Evolutionary conservation across 2,888 invertebrate genomes (phyloP), one percentile per base, ranked within the genome.

Genomic region (Sarcophaga rosellei): DNA sequence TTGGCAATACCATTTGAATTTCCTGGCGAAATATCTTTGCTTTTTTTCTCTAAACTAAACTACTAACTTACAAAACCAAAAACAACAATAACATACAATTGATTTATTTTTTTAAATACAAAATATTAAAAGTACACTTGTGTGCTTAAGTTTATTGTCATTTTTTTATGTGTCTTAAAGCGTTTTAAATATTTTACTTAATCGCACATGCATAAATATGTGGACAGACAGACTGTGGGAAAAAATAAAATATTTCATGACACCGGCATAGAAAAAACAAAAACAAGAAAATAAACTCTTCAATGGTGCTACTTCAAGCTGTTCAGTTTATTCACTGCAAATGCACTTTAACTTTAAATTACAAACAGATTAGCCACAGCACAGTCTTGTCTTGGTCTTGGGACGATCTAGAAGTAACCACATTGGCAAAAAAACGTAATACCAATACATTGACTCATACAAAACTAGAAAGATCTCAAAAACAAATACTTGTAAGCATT

Each of bases 151-250:
- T n/a, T 45, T 57, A 21, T 62, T 25, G 59, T 15, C 21, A 23
- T 53, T 53, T 17, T 35, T 8, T 75, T 35, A 35, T 10, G 35
- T 10, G 10, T 10, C 8, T 35, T 35, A 35, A 35, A 35, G 10
- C 2, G 35, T 2, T 35, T 35, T 35, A 35, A 35, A 10, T 35
- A 35, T 20, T 57, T 62, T 21, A 25, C 17, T 59, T 62, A 35
- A 35, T 57, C 21, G 4, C n/a, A 61, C 23, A 62, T 20, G 62
- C 20, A 6, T 45, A 47, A 11, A 62, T 62, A 63, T 53, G n/a
- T 25, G 35, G 10, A 35, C 35, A 35, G 59, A 83, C 73, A 77
- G 65, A 83, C 63, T 83, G 86, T 86, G 86, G 83, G 86, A 86
- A 86, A 86, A 86, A 86, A 81, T 81, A 12, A 57, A 53, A 69